A percentile compares a stretch with the other conserved stretches of the same genome.
phyloP scores from a whole-genome alignment of 1,140 invertebrate species.

The Thalassaphorura encarpata region DNA sequence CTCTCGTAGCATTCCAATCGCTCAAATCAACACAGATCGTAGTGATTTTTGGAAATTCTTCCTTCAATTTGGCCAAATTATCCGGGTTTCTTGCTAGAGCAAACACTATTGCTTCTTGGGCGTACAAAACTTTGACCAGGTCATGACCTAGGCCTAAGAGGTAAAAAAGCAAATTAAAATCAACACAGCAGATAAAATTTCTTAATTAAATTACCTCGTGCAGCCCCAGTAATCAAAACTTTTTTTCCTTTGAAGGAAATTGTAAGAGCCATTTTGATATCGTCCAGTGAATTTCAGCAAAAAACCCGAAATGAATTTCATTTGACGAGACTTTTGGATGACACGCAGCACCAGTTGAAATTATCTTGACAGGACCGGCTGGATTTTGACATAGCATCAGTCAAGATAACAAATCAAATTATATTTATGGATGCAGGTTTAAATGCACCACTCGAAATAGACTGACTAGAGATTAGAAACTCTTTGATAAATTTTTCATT shows the following conservation, averaged over 20 bases:
- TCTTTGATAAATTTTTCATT: no score
- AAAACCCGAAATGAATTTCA: no score
- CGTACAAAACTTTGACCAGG: conserved; percentile 34
- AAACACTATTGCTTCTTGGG: conserved; percentile 38
- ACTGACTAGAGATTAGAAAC: no score
- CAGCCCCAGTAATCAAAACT: conserved; percentile 11
- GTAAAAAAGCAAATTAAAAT: not conserved
- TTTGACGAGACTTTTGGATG: no score
- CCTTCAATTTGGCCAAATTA: conserved; percentile 36
- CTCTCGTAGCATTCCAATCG: conserved; percentile 27
- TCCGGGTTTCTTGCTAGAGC: conserved; percentile 38
- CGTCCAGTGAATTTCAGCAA: no score
- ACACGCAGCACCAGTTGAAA: no score
- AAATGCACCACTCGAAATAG: no score
- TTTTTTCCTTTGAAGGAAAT: conserved; percentile 14
- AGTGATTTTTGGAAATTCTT: conserved; percentile 31
- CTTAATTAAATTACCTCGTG: conserved; percentile 2
- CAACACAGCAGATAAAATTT: not conserved
- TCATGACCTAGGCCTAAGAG: conserved; percentile 37
- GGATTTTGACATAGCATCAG: no score
- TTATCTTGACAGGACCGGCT: no score
- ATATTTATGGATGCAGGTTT: no score
- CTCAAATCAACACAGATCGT: conserved; percentile 27
- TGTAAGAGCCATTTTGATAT: conserved; percentile 10
- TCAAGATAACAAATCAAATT: no score